Evolutionary conservation across 1,140 invertebrate genomes (phyloP).

Genomic region (Aphelinus atriplicis): DNA sequence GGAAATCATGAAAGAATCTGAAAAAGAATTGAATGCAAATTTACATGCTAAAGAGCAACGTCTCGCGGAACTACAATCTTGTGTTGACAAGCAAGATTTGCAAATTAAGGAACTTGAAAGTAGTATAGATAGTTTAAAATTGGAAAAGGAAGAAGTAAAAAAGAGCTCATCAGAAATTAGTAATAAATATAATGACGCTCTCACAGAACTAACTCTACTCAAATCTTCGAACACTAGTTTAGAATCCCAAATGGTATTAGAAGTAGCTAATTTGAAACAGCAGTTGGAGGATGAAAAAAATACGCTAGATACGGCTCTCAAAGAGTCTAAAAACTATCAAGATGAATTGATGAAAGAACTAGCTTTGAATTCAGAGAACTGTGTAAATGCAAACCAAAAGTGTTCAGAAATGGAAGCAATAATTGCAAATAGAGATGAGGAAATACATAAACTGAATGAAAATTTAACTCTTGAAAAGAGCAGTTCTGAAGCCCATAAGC

Average conservation of each 20-base stretch:
- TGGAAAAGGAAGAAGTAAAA: slow-evolving; percentile 55
- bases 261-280: slow-evolving; percentile 39
- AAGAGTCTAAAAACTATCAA: slow-evolving; percentile 41
- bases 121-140: slow-evolving; percentile 45
- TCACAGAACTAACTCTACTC: slow-evolving; percentile 43
- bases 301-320: slow-evolving; percentile 42
- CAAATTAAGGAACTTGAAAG: slow-evolving; percentile 45
- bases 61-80: slow-evolving; percentile 41
- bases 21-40: slow-evolving; percentile 49
- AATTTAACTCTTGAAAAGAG: slow-evolving; percentile 41
- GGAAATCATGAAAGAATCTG: slow-evolving; percentile 42
- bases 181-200: slow-evolving; percentile 57
- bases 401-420: slow-evolving; percentile 32
- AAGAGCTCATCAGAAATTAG: slow-evolving; percentile 56
- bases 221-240: slow-evolving; percentile 39
- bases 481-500: slow-evolving; percentile 28
- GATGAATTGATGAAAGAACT: slow-evolving; percentile 50
- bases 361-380: slow-evolving; percentile 24
- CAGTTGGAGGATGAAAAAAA: slow-evolving; percentile 39
- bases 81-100: slow-evolving; percentile 44
- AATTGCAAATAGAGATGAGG: slow-evolving; percentile 25
- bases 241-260: slow-evolving; percentile 36
- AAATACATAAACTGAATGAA: slow-evolving; percentile 35
- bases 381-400: slow-evolving; percentile 41
- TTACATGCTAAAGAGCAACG: slow-evolving; percentile 40